A percentile compares a stretch with the other conserved stretches of the same genome.
Conservation (phyloP, 2,113 vertebrate genomes). For the Tinamus guttatus region DNA sequence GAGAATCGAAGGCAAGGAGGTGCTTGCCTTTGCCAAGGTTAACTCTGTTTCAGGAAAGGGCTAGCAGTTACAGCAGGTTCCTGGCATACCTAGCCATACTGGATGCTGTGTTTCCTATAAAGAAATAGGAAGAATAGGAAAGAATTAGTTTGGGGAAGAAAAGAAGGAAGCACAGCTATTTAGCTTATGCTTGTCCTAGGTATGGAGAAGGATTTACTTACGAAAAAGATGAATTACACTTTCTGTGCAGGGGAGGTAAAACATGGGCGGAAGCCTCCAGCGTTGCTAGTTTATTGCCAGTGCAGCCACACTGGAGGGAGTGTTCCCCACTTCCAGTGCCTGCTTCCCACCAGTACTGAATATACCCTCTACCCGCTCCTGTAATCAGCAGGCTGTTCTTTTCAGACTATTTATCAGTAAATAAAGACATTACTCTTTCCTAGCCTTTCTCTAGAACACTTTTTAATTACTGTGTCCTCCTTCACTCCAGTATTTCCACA, state of each 20-base stretch:
- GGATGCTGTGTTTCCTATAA: background rate
- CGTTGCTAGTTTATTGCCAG: background rate
- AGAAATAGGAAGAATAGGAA: background rate
- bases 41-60: fast-evolving
- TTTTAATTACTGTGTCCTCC: background rate
- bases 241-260: background rate
- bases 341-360: background rate
- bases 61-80: conserved; percentile 2
- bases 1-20: background rate
- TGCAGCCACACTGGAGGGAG: background rate
- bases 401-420: background rate
- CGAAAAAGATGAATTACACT: background rate
- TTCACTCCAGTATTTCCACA: background rate
- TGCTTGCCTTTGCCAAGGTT: background rate
- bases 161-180: background rate
- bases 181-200: background rate
- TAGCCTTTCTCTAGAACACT: background rate
- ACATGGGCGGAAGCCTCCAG: background rate
- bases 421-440: background rate
- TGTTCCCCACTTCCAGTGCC: background rate
- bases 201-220: background rate
- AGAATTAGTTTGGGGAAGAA: background rate
- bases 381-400: background rate
- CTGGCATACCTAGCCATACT: background rate
- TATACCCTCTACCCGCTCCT: background rate